Percentiles rank a stretch among this genome's conserved stretches.
phyloP scores from a whole-genome alignment of 1,140 invertebrate species.

The Capitella teleta region DNA sequence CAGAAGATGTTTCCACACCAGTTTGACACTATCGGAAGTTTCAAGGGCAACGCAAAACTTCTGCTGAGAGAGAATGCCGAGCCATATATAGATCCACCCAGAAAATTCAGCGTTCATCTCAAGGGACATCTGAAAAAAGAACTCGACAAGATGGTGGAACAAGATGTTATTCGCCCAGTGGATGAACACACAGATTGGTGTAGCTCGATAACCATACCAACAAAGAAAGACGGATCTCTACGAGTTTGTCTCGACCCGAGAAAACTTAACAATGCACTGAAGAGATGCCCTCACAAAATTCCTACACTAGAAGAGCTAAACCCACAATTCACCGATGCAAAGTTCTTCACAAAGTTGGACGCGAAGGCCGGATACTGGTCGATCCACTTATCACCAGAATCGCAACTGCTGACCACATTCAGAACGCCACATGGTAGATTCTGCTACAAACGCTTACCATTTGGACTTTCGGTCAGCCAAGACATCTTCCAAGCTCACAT shows the following conservation, averaged over 20 bases:
- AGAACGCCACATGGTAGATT: conserved; percentile 15
- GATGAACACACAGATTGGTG: conserved; percentile 4
- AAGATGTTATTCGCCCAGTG: not conserved
- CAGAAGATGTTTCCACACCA: too few species aligned
- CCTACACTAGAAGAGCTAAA: conserved; percentile 20
- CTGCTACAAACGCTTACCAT: conserved; percentile 14
- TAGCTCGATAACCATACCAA: not conserved
- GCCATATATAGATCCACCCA: not conserved
- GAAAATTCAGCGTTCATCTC: conserved; percentile 1
- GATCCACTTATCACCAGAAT: conserved; percentile 16
- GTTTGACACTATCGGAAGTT: too few species aligned
- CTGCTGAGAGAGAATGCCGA: too few species aligned
- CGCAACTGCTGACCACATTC: conserved; percentile 17
- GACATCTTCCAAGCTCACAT: conserved; percentile 32
- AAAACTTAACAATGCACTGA: not conserved
- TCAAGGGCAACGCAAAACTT: too few species aligned
- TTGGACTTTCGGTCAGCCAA: conserved; percentile 9
- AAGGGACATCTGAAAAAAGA: not conserved
- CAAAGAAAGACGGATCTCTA: conserved; percentile 3
- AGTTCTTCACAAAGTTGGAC: conserved; percentile 19
- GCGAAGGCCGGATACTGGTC: conserved; percentile 18
- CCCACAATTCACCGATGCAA: conserved; percentile 15
- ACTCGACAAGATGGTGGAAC: not conserved
- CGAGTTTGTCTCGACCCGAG: conserved; percentile 1
- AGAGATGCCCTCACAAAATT: conserved; percentile 4